Conservation (phyloP, 2,888 invertebrate genomes). For the Chrysolina haemoptera region DNA sequence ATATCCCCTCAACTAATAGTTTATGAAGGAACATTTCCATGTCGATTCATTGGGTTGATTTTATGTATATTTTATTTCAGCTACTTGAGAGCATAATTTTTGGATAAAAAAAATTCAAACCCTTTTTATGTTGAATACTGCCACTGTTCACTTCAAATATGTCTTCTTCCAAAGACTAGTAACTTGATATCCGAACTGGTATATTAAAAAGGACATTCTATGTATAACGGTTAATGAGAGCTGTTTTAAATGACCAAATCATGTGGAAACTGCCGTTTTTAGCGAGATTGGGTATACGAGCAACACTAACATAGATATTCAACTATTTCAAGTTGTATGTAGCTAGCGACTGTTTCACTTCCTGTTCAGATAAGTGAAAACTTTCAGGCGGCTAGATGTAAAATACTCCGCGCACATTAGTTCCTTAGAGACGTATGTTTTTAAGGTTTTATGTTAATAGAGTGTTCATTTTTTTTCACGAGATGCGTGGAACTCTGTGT, state of each 20-base stretch:
- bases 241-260: conserved; percentile 20
- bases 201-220: not conserved
- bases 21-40: no score
- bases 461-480: conserved; percentile 10
- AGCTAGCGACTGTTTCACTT: conserved; percentile 44
- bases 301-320: conserved; percentile 60
- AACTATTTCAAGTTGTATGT: conserved; percentile 37
- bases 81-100: no score
- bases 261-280: conserved; percentile 31
- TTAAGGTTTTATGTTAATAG: conserved; percentile 30
- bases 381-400: conserved; percentile 54
- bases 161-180: not conserved
- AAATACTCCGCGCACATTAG: conserved; percentile 33
- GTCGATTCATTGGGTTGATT: no score
- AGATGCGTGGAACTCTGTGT: conserved; percentile 8
- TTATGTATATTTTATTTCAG: no score
- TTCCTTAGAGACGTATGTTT: conserved; percentile 31
- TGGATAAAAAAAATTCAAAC: no score
- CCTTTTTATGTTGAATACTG: no score
- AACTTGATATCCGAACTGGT: not conserved
- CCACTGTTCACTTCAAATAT: not conserved
- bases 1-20: no score
- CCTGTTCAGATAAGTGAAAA: conserved; percentile 60
- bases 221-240: conserved; percentile 15
- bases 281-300: conserved; percentile 46